Base-by-base conservation (phyloP, 2,888 invertebrate species). In the Tuberolachnus salignus region DNA sequence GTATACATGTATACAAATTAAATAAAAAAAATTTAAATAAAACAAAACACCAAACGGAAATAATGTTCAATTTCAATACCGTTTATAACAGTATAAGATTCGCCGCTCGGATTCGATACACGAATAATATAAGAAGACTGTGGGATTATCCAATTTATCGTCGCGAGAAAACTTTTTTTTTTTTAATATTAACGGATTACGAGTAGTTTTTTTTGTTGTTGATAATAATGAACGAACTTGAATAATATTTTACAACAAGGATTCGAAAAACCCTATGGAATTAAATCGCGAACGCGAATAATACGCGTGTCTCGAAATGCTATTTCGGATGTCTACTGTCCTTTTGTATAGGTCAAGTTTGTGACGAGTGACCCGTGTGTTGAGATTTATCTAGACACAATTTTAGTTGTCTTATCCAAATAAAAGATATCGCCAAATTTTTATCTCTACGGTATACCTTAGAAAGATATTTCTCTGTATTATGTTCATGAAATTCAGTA, bases 31-130 rank as follows among this genome's bases (percentile, higher is more conserved):
- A n/a, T n/a, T n/a, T n/a, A n/a, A n/a, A n/a, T n/a, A n/a, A n/a
- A n/a, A n/a, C n/a, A n/a, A n/a, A n/a, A n/a, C n/a, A n/a, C n/a
- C n/a, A n/a, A n/a, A 63, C 51, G 16, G 3, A 34, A 73, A 73
- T 63, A 73, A n/a, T 44, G 42, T 44, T 19, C 63, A 26, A n/a
- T n/a, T 73, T 73, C 73, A 51, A 53, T 53, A 72, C 21, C 6
- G 61, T 53, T 63, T 51, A 19, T 19, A n/a, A 9, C 49, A 16
- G n/a, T 23, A 16, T 46, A n/a, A 19, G 19, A 61, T 34, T 61
- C 59, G 9, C n/a, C n/a, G n/a, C 61, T 63, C 21, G 14, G 61
- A 72, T 59, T 53, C 73, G 63, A 73, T 73, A 73, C 51, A 19
- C 16, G 3, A 26, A n/a, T 3, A 14, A 55, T n/a, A 70, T 21